Conservation (phyloP, 2,797 vertebrate species). For the Ataeniobius toweri region DNA sequence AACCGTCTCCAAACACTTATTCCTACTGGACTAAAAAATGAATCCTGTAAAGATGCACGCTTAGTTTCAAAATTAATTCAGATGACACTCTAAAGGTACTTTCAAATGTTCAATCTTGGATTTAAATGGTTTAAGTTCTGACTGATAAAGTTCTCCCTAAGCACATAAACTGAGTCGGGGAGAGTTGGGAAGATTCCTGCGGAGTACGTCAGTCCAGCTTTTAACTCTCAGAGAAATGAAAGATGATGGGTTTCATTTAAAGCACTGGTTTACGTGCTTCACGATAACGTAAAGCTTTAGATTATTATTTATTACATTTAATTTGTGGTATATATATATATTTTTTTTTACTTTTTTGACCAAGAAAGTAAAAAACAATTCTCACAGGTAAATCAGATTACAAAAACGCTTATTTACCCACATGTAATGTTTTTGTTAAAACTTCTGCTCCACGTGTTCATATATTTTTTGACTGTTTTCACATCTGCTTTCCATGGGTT, state of each 20-base stretch:
- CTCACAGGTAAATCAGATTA: not conserved
- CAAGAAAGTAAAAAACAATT: not conserved
- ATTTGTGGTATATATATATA: not conserved
- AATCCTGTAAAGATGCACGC: not conserved
- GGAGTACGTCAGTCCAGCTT: not conserved
- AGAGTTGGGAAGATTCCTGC: not conserved
- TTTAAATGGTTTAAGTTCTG: not conserved
- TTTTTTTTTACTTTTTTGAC: not conserved
- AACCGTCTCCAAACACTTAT: not conserved
- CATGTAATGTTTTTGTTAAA: not conserved
- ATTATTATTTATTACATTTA: not conserved
- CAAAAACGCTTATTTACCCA: not conserved
- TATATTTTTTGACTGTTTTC: not conserved
- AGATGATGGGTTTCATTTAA: not conserved
- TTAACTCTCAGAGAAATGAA: not conserved
- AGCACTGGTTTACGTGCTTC: not conserved
- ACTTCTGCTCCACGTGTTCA: not conserved
- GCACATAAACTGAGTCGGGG: not conserved
- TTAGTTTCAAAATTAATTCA: not conserved
- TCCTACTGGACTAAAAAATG: not conserved
- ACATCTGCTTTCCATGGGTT: slow-evolving; percentile 21
- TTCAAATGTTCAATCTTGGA: not conserved
- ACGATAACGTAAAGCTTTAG: not conserved
- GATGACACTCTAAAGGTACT: not conserved
- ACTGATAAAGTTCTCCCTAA: not conserved